Percentiles rank a stretch among this genome's conserved stretches.
These are phyloP conservation scores for Babyrousa celebensis DNA, from an alignment of 2,797 vertebrate species.

Conservation along the genomic window DNA sequence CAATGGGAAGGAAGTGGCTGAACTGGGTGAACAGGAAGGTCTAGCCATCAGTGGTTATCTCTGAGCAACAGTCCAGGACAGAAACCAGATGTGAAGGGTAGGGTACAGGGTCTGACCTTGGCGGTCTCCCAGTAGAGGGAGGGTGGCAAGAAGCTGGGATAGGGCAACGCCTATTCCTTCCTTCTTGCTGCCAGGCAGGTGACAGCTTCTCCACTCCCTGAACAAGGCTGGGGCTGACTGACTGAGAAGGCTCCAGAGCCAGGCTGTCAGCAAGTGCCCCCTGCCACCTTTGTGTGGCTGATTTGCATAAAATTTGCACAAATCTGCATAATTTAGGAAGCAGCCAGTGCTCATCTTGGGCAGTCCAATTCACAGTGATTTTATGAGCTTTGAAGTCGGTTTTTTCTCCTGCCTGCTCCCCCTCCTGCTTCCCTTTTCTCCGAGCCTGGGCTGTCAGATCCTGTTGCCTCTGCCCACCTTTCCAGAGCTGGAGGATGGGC, in stretches of 20 bases:
- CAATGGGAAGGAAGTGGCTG: background rate
- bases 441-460: conserved; percentile 64
- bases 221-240: conserved; percentile 65
- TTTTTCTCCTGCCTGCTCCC: conserved; percentile 72
- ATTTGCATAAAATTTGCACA: conserved; percentile 87
- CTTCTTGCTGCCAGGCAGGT: background rate
- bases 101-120: background rate
- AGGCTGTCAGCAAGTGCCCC: conserved; percentile 83
- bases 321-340: conserved; percentile 87
- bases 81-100: background rate
- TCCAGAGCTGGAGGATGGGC: background rate
- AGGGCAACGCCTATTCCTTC: background rate
- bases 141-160: background rate
- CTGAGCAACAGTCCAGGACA: background rate
- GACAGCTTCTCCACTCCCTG: conserved; percentile 45
- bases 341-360: conserved; percentile 72
- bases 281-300: conserved; percentile 73
- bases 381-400: conserved; percentile 85
- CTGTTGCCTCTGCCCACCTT: conserved; percentile 3
- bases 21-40: background rate
- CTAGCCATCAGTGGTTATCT: background rate
- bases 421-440: conserved; percentile 35
- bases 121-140: background rate
- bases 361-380: conserved; percentile 78
- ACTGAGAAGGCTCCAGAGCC: conserved; percentile 74